Evolutionary conservation across 2,888 invertebrate species (phyloP).

Genomic region (Dasypolia templi): DNA sequence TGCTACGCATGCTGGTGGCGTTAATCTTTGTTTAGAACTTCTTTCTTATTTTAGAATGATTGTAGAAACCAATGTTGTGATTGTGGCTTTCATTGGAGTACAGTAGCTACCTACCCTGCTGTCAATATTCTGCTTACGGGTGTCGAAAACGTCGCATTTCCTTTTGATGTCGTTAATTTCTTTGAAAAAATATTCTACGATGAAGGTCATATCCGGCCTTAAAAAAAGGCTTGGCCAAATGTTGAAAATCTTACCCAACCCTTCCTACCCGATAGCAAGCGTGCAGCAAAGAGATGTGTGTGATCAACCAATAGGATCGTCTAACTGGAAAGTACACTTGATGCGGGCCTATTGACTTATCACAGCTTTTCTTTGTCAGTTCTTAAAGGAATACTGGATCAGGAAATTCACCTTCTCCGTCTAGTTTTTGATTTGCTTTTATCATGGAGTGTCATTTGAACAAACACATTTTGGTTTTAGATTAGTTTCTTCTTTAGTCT

Average conservation of each 20-base stretch:
- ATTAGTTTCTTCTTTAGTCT: not conserved
- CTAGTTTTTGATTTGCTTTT: not conserved
- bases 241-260: not conserved
- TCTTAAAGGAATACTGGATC: constrained; percentile 10
- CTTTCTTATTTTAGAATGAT: too few relatives aligned
- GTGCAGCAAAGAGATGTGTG: constrained; percentile 14
- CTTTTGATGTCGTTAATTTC: too few relatives aligned
- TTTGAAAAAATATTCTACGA: not conserved
- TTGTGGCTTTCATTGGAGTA: not conserved
- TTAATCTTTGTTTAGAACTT: constrained; percentile 2
- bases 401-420: not conserved
- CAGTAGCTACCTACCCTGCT: not conserved
- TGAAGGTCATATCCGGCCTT: not conserved
- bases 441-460: not conserved
- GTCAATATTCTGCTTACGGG: not conserved
- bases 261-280: not conserved
- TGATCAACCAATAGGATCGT: not conserved
- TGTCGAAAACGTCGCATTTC: not conserved
- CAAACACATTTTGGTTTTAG: not conserved
- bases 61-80: not conserved
- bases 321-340: constrained; percentile 19
- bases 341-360: constrained; percentile 27
- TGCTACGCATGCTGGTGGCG: too few relatives aligned
- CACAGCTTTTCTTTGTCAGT: constrained; percentile 16
- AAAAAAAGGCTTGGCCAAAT: not conserved